A percentile compares a stretch with the other conserved stretches of the same genome.
Conservation (phyloP, 2,797 vertebrate genomes). For the Varecia variegata region DNA sequence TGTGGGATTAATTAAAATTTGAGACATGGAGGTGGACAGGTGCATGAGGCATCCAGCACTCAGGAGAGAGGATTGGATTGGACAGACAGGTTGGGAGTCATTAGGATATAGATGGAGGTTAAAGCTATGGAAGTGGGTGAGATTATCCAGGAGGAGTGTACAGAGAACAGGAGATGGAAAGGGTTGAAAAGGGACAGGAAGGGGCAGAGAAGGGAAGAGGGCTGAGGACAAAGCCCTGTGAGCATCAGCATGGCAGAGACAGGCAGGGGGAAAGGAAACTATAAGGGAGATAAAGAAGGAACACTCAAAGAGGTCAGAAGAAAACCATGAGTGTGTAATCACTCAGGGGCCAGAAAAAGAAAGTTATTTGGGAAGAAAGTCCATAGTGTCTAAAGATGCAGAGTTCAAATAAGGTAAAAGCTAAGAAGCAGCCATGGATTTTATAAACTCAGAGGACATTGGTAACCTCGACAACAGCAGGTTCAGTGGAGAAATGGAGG, state of each 20-base stretch:
- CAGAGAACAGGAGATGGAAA: background rate
- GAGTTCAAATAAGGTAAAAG: background rate
- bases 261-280: conserved; percentile 29
- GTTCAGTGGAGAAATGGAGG: background rate
- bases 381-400: background rate
- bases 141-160: background rate
- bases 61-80: background rate
- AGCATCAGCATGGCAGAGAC: background rate
- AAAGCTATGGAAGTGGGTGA: background rate
- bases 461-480: background rate
- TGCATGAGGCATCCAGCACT: background rate
- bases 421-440: background rate
- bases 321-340: background rate
- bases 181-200: too few relatives aligned
- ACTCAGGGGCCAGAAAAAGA: background rate
- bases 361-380: background rate
- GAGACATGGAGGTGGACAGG: background rate
- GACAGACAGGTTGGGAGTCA: background rate
- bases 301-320: background rate
- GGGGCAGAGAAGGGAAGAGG: too few relatives aligned
- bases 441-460: background rate
- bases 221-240: background rate
- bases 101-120: background rate
- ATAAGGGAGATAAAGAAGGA: background rate
- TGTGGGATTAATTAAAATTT: background rate